Base-by-base conservation (phyloP, 37 sponge, comb jelly and placozoan species). In the Haliclona indistincta region DNA sequence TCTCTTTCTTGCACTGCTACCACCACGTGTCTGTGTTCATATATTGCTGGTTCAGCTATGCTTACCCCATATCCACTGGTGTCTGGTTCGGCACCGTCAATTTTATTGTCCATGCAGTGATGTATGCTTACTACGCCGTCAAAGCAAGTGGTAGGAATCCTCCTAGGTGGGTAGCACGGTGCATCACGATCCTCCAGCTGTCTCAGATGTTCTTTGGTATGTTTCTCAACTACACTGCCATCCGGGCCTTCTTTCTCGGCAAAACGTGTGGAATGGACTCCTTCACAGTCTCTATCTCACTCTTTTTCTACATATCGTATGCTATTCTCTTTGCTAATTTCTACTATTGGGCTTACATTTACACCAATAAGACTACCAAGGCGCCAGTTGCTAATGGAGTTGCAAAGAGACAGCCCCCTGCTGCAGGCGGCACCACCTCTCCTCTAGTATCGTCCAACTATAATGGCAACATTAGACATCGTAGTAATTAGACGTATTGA, bases 41-140 rank as follows among this genome's bases (percentile, higher is more conserved):
- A 38, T 96, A 89, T 70, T 81, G 89, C 62, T 96, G 89, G 92
- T 96, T 60, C 42, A 64, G 78, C 41, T 91, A 82, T 70, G 86
- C 86, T 26, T 76, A 54, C 44, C 84, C 89, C 10, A 75, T 84
- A 8, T 52, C 74, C 20, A 52, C 85, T 0, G 86, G 83, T 13
- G 73, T 84, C 0, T 77, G 83, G 85, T 95, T 91, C 56, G 81
- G 77, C 17, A 43, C 44, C 1, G 64, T 96, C 44, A 96, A 96
- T 70, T 89, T 52, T 47, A 34, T 56, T 35, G 97, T 96, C 22
- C 97, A 96, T 68, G 78, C 84, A 8, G 71, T 93, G 45, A 96
- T 96, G 97, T 96, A 96, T 80, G 60, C 78, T n/a, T 96, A 96
- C 79, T 96, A 96, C 54, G 90, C 93, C 0, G 70, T 93, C 37